Evolutionary conservation across 2,113 vertebrate species (phyloP).

Genomic region (Apaloderma vittatum): DNA sequence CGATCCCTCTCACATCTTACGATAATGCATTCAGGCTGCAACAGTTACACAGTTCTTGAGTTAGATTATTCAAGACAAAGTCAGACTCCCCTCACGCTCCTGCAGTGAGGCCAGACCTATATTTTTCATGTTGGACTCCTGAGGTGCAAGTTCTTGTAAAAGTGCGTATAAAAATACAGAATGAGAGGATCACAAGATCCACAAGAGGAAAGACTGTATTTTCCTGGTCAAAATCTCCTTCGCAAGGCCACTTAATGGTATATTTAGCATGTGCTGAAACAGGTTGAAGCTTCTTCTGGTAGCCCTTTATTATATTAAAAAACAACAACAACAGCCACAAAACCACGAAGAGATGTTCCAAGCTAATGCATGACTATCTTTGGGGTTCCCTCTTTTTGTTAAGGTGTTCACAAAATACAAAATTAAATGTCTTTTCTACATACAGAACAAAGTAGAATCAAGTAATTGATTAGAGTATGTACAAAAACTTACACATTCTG

Average conservation of each 20-base stretch:
- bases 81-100: not conserved
- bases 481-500: constrained; percentile 80
- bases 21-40: not conserved
- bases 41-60: not conserved
- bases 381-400: constrained; percentile 77
- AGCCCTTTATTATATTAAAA: constrained; percentile 69
- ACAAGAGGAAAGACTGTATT: not conserved
- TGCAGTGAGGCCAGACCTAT: not conserved
- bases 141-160: not conserved
- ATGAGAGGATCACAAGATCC: not conserved
- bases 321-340: constrained; percentile 47
- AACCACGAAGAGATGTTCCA: constrained; percentile 39
- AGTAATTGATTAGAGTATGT: constrained; percentile 79
- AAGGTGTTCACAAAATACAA: constrained; percentile 76
- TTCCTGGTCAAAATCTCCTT: not conserved
- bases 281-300: constrained; percentile 27
- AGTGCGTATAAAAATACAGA: not conserved
- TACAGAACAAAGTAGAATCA: constrained; percentile 76
- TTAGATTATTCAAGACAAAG: not conserved
- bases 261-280: not conserved
- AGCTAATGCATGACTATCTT: constrained; percentile 66
- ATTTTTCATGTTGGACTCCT: not conserved
- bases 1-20: not conserved
- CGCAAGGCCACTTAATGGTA: not conserved
- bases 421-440: constrained; percentile 73